Evolutionary conservation across 2,113 vertebrate genomes (phyloP), one percentile per base, ranked within the genome.

Genomic region (Melanotaenia duboulayi): DNA sequence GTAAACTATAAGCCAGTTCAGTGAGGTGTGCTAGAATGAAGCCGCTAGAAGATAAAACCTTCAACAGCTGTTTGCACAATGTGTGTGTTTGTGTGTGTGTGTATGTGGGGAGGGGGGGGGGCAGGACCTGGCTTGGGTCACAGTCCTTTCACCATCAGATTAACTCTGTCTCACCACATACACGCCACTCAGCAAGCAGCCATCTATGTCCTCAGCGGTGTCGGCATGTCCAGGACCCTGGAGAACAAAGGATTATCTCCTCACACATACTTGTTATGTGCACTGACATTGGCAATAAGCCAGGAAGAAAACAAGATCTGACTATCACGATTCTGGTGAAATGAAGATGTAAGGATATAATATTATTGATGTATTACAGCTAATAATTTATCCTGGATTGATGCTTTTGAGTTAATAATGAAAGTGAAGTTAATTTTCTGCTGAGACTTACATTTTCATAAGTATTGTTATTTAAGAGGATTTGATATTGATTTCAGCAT

Each of bases 1-100:
- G 56, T 60, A n/a, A 72, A 75, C 65, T 79, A 51, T 52, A 49
- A 71, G 37, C 50, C 63, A 42, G 76, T 83, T 73, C 80, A 85
- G 65, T 50, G 70, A 81, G 59, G 68, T 81, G 77, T 82, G 55
- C 40, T 56, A 17, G 65, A 28, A 72, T 55, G 65, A 81, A 71
- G 71, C 81, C 10, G 1, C 52, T 24, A 11, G 24, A 35, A 80
- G 76, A 88, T 82, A 80, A 28, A 83, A 76, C 56, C 77, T 56
- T 22, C 60, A 59, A 9, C 52, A 64, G 51, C 50, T 84, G 42
- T 86, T 82, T 64, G 76, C 56, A 42, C 59, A 28, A 6, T 39
- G 22, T 69, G 17, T 32, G 16, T 57, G 37, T 52, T n/a, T n/a
- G n/a, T n/a, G n/a, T n/a, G n/a, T n/a, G n/a, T n/a, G n/a, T n/a